Conservation (phyloP, 1,140 invertebrate genomes). For the Eueides isabella region DNA sequence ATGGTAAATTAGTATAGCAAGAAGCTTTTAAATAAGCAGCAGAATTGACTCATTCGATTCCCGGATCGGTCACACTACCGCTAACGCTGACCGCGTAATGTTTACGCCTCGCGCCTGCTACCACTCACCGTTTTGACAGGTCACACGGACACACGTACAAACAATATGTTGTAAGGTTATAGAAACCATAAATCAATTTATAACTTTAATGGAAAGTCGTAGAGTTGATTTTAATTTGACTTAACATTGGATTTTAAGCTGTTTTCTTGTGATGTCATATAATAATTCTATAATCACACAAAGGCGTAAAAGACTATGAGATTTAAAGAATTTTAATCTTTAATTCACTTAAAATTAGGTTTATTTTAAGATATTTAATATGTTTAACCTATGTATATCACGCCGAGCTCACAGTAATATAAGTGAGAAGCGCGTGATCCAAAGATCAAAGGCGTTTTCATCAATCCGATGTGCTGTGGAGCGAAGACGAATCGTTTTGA, state of each 20-base stretch:
- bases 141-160: constrained; percentile 48
- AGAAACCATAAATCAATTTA: background rate
- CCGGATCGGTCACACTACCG: constrained; percentile 37
- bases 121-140: constrained; percentile 74
- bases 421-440: constrained; percentile 74
- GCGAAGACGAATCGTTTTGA: constrained; percentile 55
- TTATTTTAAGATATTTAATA: background rate
- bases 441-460: constrained; percentile 74
- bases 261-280: constrained; percentile 10
- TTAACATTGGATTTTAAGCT: background rate
- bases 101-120: constrained; percentile 74
- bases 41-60: constrained; percentile 45
- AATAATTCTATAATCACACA: background rate
- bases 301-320: background rate
- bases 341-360: background rate
- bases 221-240: constrained; percentile 21
- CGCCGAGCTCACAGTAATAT: constrained; percentile 50
- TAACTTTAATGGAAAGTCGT: background rate
- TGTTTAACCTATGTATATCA: background rate
- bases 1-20: too few species aligned
- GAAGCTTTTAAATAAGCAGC: too few species aligned
- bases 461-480: constrained; percentile 59
- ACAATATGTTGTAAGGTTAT: constrained; percentile 16
- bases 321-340: background rate
- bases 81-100: constrained; percentile 54